A percentile compares a stretch with the other conserved stretches of the same genome.
Conservation (phyloP, 1,140 invertebrate genomes). For the Microplitis mediator region DNA sequence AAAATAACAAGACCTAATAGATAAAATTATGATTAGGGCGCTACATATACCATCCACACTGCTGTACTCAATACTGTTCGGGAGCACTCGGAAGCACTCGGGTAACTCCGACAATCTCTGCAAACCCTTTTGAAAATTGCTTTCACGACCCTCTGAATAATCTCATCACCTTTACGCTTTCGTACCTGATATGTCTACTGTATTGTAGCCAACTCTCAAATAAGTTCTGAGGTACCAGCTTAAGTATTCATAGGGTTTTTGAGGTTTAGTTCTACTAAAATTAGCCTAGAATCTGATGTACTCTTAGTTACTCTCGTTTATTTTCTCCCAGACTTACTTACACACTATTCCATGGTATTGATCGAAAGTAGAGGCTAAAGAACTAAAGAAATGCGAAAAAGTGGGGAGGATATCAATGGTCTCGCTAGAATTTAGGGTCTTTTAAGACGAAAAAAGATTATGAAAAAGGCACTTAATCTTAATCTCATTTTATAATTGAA, state of each 20-base stretch:
- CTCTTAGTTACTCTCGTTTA: conserved; percentile 29
- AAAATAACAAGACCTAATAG: background rate
- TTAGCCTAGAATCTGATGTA: background rate
- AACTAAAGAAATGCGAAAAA: background rate
- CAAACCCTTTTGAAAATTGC: conserved; percentile 45
- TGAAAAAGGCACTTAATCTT: no score
- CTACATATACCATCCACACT: conserved; percentile 10
- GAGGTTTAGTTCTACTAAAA: background rate
- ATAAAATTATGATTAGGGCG: background rate
- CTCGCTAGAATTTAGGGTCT: background rate
- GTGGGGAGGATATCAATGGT: background rate
- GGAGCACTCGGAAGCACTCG: conserved; percentile 21
- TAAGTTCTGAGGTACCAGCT: conserved; percentile 42
- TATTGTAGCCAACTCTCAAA: conserved; percentile 32
- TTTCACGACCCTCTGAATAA: conserved; percentile 42
- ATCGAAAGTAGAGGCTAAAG: background rate
- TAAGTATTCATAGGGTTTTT: conserved; percentile 3
- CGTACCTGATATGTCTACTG: conserved; percentile 46
- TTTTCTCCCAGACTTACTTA: conserved; percentile 9
- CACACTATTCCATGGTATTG: background rate
- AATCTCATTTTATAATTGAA: no score
- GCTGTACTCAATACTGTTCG: conserved; percentile 42
- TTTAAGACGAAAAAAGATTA: no score
- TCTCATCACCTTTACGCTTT: conserved; percentile 61
- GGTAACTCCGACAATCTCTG: conserved; percentile 34